Evolutionary conservation across 2,888 invertebrate species (phyloP), one percentile per base, ranked within the genome.

Genomic region (Aspidapion aeneum): DNA sequence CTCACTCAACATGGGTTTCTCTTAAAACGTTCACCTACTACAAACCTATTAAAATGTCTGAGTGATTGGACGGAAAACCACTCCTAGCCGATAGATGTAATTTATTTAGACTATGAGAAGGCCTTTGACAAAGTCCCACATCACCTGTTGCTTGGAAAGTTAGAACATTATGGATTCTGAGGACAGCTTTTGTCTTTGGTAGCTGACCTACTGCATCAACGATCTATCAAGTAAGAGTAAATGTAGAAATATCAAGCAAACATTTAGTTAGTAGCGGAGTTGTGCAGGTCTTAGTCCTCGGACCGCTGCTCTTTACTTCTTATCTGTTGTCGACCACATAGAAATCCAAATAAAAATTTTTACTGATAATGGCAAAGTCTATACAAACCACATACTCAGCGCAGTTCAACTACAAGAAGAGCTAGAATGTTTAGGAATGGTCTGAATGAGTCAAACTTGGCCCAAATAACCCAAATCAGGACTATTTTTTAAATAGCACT

Each of bases 211-310:
- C 58, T 58, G 12, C 5, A 58, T 49, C 48, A 18, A 7, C 22
- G 48, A 49, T 58, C 19, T 58, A 58, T 18, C 58, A 58, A 19
- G 58, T 58, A 17, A 48, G 58, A 49, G 58, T 58, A n/a, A 58
- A 58, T 2, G 50, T 12, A 18, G 19, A 9, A 19, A 2, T 58
- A 19, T 58, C 58, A 21, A 48, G 20, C 18, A 22, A 9, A 7
- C 58, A 58, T 49, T 5, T 9, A 5, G 50, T 58, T 5, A 19
- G 18, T 9, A 58, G 58, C 9, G 50, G 58, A 7, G 58, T 49
- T 16, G 18, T 50, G 2, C 48, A 58, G 49, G 58, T 3, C 7
- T 52, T n/a, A 9, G 52, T 52, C 3, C 52, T 52, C n/a, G 52
- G 52, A 52, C 19, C 52, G 17, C 19, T 5, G 52, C 52, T 52